Evolutionary conservation across 2,888 invertebrate genomes (phyloP).

Genomic region (Apamea anceps): DNA sequence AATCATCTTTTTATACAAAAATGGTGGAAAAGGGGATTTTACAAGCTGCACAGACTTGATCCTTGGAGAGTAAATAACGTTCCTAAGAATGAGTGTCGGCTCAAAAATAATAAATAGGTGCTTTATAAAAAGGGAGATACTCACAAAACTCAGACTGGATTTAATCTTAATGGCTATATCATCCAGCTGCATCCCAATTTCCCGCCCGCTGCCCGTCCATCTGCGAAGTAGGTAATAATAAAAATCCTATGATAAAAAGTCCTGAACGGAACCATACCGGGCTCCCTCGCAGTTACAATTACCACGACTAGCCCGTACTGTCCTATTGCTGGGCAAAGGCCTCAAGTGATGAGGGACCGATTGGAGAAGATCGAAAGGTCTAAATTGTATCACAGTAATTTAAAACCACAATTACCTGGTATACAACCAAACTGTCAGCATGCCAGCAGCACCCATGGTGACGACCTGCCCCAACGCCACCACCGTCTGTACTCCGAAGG

Average conservation of each 20-base stretch:
- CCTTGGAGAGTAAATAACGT: background rate
- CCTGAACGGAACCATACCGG: background rate
- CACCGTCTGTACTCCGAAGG: conserved; percentile 94
- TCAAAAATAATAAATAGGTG: background rate
- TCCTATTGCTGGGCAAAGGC: background rate
- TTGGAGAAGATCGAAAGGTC: background rate
- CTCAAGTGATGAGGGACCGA: background rate
- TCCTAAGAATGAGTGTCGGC: background rate
- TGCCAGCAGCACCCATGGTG: conserved; percentile 93
- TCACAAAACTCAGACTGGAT: conserved; percentile 68
- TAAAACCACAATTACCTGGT: conserved; percentile 91
- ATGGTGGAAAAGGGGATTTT: background rate
- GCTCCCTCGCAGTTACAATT: background rate
- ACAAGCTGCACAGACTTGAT: background rate
- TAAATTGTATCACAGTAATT: background rate
- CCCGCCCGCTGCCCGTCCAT: conserved; percentile 75
- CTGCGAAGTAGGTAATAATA: conserved; percentile 63
- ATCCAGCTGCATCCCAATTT: conserved; percentile 73
- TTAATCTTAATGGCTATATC: conserved; percentile 71
- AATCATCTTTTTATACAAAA: background rate
- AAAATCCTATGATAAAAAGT: background rate
- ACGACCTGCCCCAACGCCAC: conserved; percentile 94
- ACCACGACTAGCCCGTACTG: background rate
- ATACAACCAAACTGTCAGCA: conserved; percentile 96
- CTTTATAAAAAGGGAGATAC: background rate